These are phyloP conservation scores for Epinephelus lanceolatus DNA, from an alignment of 2,113 vertebrate genomes.

Conservation along the genomic window DNA sequence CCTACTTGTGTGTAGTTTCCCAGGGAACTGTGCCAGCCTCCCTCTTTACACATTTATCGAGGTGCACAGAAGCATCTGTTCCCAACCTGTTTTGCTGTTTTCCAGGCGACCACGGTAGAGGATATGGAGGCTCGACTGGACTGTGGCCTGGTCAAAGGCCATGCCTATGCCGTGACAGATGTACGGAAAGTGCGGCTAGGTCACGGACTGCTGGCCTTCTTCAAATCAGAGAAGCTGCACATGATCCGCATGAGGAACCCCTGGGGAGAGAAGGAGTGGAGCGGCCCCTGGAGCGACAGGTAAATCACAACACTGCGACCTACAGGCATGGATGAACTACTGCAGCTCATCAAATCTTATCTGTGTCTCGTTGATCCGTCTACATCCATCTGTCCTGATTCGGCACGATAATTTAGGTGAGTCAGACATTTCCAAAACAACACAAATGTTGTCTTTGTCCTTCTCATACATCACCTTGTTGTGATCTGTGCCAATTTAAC, in stretches of 20 bases:
- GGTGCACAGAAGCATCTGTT: neutral
- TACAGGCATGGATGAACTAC: neutral
- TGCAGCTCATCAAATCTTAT: neutral
- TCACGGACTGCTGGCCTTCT: slow-evolving; percentile 93
- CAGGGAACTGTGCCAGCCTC: neutral
- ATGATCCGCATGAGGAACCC: slow-evolving; percentile 99
- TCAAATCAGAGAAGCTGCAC: slow-evolving; percentile 96
- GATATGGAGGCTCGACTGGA: slow-evolving; percentile 96
- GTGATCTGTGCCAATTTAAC: slow-evolving; percentile 5
- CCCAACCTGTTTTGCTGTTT: slow-evolving; percentile 3
- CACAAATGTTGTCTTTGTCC: slow-evolving; percentile 11
- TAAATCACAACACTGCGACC: slow-evolving; percentile 69
- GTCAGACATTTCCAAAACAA: slow-evolving; percentile 13
- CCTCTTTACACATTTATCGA: neutral
- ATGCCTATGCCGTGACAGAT: slow-evolving; percentile 94
- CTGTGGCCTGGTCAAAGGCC: slow-evolving; percentile 96
- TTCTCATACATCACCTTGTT: slow-evolving; percentile 19
- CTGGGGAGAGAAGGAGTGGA: slow-evolving; percentile 98
- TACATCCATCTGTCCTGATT: neutral
- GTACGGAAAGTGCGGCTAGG: slow-evolving; percentile 94
- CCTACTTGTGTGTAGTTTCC: neutral
- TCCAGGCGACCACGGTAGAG: slow-evolving; percentile 89
- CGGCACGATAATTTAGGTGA: neutral
- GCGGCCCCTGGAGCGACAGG: slow-evolving; percentile 98
- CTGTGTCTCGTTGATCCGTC: neutral